These are phyloP conservation scores for Lipophrys pholis DNA, from an alignment of 2,113 vertebrate genomes.

Conservation along the genomic window DNA sequence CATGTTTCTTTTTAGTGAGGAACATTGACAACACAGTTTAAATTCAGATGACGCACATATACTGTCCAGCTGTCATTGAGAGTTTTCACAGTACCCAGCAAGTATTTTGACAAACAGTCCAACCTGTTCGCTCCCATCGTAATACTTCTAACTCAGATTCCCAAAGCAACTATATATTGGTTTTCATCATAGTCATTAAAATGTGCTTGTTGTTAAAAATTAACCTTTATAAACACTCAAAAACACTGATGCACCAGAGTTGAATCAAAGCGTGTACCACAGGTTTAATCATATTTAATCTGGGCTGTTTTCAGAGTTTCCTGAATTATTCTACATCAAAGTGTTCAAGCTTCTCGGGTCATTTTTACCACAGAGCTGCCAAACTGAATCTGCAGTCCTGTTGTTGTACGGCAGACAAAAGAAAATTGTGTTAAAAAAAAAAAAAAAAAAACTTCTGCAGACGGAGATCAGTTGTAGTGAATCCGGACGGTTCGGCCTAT, in stretches of 20 bases:
- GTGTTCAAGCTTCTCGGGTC: constrained; percentile 8
- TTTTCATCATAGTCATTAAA: no score
- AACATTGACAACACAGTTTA: not conserved
- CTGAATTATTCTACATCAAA: constrained; percentile 1
- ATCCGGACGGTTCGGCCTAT: constrained; percentile 88
- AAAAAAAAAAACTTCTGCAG: not conserved
- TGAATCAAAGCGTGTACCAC: constrained; percentile 3
- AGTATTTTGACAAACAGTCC: no score
- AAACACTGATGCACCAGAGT: not conserved
- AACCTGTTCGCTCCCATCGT: no score
- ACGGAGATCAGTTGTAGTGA: constrained; percentile 61
- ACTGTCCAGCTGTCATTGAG: no score
- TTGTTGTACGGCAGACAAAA: constrained; percentile 4
- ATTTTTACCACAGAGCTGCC: constrained; percentile 21
- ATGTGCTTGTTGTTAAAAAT: no score
- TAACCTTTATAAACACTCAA: not conserved
- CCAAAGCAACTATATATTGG: no score
- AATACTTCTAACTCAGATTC: no score
- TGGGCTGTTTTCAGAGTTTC: no score
- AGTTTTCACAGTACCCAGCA: no score
- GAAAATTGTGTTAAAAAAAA: not conserved
- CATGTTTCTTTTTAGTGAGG: not conserved
- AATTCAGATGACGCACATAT: not conserved
- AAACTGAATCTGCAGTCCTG: constrained; percentile 10
- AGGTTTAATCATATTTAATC: constrained; percentile 5